Evolutionary conservation across 2,113 vertebrate genomes (phyloP), one percentile per base, ranked within the genome.

Genomic region (Percina caprodes): DNA sequence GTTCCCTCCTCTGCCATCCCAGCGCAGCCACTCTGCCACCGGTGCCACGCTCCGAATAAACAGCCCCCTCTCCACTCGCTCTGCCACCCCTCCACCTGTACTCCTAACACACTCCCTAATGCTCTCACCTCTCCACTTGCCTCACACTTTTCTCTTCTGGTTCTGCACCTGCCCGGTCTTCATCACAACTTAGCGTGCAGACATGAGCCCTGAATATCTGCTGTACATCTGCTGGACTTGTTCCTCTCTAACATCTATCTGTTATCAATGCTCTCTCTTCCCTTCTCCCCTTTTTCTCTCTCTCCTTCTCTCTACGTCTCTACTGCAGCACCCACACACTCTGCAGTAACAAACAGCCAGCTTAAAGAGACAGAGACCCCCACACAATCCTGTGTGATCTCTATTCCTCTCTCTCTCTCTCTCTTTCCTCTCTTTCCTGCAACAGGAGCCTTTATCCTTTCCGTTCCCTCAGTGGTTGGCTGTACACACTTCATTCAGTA

Each of bases 281-380:
- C 74, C 77, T 87, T 89, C 80, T 74, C 39, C 21, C 77, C 59
- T 24, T 51, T 13, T 67, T 79, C 68, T 69, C 70, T 75, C 66
- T 52, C 48, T 51, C 62, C 10, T 74, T 54, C 89, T 84, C 70
- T 74, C 68, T 71, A 80, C 81, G 61, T 61, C 83, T 89, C 80
- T 83, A 82, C 91, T 94, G 89, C 90, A 91, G 91, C 87, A 93
- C 92, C 92, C 92, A 93, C 92, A 94, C 90, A 85, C 89, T 89
- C 86, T 86, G 91, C 90, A 92, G 91, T 83, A 88, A 65, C 89
- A 88, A 89, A 86, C 87, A 90, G 82, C 63, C 77, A 68, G 88
- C 86, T 94, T 94, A 94, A 94, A 94, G 93, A 91, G 90, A 94
- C 93, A 94, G 88, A 91, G 59, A 86, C 90, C 92, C 88, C 80